phyloP scores from a whole-genome alignment of 2,113 vertebrate species.

The Grallaria varia region DNA sequence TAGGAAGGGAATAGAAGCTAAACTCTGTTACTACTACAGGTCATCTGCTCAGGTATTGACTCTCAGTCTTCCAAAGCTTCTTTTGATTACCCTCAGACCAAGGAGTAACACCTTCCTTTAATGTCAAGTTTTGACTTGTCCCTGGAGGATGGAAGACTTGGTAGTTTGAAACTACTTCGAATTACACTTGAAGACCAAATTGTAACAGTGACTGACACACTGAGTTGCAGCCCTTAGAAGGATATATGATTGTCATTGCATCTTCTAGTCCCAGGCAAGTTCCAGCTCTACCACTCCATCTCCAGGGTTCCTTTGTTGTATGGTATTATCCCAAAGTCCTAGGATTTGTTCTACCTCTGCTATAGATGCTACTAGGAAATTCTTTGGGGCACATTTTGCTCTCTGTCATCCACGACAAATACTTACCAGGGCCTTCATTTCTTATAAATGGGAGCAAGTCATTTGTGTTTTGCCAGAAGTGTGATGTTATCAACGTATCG shows the following conservation, averaged over 20 bases:
- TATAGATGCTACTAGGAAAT: neutral
- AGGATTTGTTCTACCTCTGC: neutral
- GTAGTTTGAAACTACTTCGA: neutral
- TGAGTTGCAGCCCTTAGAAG: neutral
- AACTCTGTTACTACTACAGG: neutral
- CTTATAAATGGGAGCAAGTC: neutral
- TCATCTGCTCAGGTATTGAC: neutral
- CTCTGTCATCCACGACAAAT: neutral
- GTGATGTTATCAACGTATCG: neutral
- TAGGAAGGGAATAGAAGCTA: neutral
- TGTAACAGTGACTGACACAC: neutral
- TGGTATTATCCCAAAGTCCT: neutral
- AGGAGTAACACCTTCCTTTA: neutral
- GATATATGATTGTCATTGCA: neutral
- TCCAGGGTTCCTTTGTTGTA: neutral
- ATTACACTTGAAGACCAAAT: neutral
- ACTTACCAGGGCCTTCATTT: neutral
- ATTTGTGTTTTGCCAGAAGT: slow-evolving; percentile 27
- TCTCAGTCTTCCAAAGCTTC: neutral
- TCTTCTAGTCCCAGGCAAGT: neutral
- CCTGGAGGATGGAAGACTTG: neutral
- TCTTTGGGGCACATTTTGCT: neutral
- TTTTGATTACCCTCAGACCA: neutral
- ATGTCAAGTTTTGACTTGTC: neutral
- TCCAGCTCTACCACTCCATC: neutral